Evolutionary conservation across 2,113 vertebrate species (phyloP).

Genomic region (Halcyon malimbica): DNA sequence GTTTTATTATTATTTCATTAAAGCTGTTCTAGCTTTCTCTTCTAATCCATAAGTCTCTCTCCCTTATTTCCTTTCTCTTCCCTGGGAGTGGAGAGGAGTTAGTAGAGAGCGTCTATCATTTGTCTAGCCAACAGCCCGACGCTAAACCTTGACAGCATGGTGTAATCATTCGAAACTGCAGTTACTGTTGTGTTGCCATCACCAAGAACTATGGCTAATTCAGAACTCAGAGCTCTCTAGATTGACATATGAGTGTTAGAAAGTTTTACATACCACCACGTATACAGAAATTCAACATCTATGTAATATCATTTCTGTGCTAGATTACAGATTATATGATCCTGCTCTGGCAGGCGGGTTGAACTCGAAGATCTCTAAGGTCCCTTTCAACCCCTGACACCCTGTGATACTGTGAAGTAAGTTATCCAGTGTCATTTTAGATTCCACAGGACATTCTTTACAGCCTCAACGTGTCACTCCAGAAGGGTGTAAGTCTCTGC

Average conservation of each 20-base stretch:
- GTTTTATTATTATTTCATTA: too few relatives aligned
- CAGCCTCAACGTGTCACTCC: not conserved
- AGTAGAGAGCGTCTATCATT: too few relatives aligned
- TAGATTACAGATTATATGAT: too few relatives aligned
- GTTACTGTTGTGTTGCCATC: not conserved
- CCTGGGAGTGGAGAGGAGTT: too few relatives aligned
- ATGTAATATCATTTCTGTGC: too few relatives aligned
- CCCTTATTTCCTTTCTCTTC: too few relatives aligned
- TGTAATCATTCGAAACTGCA: not conserved
- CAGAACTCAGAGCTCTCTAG: not conserved
- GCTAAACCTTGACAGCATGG: not conserved
- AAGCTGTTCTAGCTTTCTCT: too few relatives aligned
- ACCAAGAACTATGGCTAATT: not conserved
- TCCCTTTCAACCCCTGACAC: too few relatives aligned
- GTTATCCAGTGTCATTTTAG: not conserved
- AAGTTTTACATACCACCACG: not conserved
- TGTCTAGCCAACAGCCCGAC: too few relatives aligned
- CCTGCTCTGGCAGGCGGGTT: too few relatives aligned
- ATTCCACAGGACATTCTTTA: not conserved
- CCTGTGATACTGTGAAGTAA: not conserved
- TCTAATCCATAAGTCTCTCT: too few relatives aligned
- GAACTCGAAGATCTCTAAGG: too few relatives aligned
- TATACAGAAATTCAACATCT: conserved; percentile 1
- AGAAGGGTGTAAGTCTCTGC: not conserved
- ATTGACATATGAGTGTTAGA: not conserved